phyloP scores from a whole-genome alignment of 2,113 vertebrate species.

The Ictidomys tridecemlineatus region DNA sequence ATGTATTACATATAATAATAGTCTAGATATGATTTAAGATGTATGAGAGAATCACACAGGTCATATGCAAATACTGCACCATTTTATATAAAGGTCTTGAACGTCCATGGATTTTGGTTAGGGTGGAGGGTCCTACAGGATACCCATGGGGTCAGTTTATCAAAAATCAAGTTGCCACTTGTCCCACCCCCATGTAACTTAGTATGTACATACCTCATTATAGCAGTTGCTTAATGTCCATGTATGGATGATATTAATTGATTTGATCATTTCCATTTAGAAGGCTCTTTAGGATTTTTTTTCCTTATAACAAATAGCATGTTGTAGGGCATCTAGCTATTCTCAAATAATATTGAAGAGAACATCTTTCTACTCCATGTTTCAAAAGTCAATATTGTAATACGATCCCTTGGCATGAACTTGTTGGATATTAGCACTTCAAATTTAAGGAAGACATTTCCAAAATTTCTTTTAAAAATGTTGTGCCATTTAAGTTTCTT shows the following conservation, averaged over 20 bases:
- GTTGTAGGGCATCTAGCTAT: background rate
- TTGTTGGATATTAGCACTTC: conserved; percentile 1
- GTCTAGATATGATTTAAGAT: background rate
- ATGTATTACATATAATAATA: background rate
- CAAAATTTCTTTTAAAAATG: conserved; percentile 6
- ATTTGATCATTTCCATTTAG: background rate
- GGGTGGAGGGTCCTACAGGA: too few species aligned
- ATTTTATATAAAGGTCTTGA: background rate
- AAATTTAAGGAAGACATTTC: background rate
- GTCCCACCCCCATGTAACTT: background rate
- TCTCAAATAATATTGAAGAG: background rate
- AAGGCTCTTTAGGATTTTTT: background rate
- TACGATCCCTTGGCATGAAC: background rate
- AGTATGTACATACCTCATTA: background rate
- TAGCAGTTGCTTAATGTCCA: background rate
- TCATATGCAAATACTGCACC: background rate
- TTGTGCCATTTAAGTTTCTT: background rate
- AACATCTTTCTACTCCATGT: background rate
- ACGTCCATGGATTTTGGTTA: background rate
- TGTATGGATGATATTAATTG: background rate
- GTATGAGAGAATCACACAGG: background rate
- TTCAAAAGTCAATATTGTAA: conserved; percentile 8
- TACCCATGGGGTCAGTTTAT: background rate
- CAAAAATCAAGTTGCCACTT: background rate
- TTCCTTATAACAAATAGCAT: background rate